Evolutionary conservation across 2,888 invertebrate genomes (phyloP), one percentile per base, ranked within the genome.

Genomic region (Dasysyrphus tricinctus): DNA sequence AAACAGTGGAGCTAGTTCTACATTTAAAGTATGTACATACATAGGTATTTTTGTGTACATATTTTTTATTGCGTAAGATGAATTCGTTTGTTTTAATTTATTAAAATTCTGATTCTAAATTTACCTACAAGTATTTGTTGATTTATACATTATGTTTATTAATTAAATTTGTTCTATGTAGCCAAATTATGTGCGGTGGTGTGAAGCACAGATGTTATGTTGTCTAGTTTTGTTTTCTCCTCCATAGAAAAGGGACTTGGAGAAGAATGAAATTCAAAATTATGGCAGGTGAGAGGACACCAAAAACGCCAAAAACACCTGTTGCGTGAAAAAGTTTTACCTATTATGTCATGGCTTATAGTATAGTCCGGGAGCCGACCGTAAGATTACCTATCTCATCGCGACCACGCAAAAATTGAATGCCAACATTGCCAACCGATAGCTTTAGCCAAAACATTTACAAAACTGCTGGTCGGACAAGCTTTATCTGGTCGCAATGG

Each of bases 121-220:
- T 67, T 67, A n/a, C 19, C 49, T 44, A 44, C 34, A 67, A 49
- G 67, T 49, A 49, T 65, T 47, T 16, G 6, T 32, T 65, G 4
- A 34, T 44, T 49, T 12, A 24, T 24, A 24, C 24, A 51, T 5
- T n/a, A n/a, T n/a, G n/a, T n/a, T 2, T 29, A n/a, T 44, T 44
- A 8, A n/a, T 29, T 24, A 29, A 5, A 29, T n/a, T 42, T n/a
- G 0, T 44, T 44, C n/a, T 29, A 11, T 32, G n/a, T 32, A 47
- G 3, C 14, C n/a, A 11, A 47, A n/a, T 5, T 65, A 29, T 42
- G 29, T 19, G 11, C 16, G 11, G 34, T 19, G 34, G 16, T 16
- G 32, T 34, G 14, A 47, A 49, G 34, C 7, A 37, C 3, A 7
- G 34, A 49, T 34, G 1, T 2, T 44, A 16, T 16, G 6, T 34